Percentiles rank a stretch among this genome's conserved stretches.
Conservation (phyloP, 1,140 invertebrate species). For the Drosophila sproati region DNA sequence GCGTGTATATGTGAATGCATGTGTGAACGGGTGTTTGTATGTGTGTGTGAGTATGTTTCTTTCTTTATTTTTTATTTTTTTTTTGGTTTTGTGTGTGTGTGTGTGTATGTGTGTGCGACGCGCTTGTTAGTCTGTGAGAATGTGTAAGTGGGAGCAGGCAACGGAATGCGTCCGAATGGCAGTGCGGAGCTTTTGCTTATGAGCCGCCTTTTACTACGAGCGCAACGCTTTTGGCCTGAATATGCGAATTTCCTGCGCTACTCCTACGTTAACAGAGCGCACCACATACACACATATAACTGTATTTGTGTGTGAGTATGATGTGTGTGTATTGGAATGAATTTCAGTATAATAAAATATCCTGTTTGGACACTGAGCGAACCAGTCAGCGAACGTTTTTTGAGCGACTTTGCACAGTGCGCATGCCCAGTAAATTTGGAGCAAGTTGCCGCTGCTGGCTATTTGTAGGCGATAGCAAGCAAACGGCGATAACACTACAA, state of each 20-base stretch:
- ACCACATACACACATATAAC: slow-evolving; percentile 7
- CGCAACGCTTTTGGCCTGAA: slow-evolving; percentile 59
- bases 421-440: slow-evolving; percentile 68
- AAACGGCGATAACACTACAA: slow-evolving; percentile 55
- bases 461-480: slow-evolving; percentile 55
- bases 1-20: slow-evolving; percentile 60
- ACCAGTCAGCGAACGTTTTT: slow-evolving; percentile 19
- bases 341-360: slow-evolving; percentile 84
- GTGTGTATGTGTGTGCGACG: slow-evolving; percentile 21
- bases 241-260: slow-evolving; percentile 76
- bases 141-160: slow-evolving; percentile 57
- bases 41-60: slow-evolving; percentile 45
- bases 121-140: slow-evolving; percentile 15
- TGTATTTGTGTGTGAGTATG: slow-evolving; percentile 7
- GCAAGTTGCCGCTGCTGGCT: slow-evolving; percentile 71
- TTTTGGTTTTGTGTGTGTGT: slow-evolving; percentile 27
- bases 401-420: slow-evolving; percentile 41
- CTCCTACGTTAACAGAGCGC: slow-evolving; percentile 54
- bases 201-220: slow-evolving; percentile 58
- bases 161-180: slow-evolving; percentile 80
- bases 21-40: slow-evolving; percentile 16
- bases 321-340: slow-evolving; percentile 53
- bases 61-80: slow-evolving; percentile 13
- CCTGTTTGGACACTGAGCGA: slow-evolving; percentile 65
- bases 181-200: slow-evolving; percentile 81